These are phyloP conservation scores for Paramisgurnus dabryanus DNA, from an alignment of 2,113 vertebrate species.

Conservation along the genomic window DNA sequence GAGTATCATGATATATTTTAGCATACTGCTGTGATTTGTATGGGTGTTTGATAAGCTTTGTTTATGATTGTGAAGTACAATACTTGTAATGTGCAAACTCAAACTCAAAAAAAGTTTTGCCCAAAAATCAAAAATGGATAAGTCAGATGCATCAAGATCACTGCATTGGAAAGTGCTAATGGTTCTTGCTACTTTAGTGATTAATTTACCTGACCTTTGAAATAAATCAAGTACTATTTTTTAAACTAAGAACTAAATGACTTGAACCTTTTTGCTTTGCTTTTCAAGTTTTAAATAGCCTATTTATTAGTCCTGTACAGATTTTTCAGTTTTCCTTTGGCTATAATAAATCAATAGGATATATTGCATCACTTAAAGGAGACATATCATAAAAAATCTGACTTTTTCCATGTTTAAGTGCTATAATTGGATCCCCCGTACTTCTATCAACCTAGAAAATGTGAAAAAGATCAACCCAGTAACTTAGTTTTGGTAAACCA, in stretches of 20 bases:
- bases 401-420: too few species aligned
- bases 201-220: neutral
- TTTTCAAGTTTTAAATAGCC: neutral
- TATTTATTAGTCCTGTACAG: neutral
- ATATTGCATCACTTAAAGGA: neutral
- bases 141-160: neutral
- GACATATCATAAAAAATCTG: too few species aligned
- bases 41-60: constrained; percentile 22
- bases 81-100: neutral
- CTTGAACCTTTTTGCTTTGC: neutral
- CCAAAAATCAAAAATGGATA: neutral
- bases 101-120: neutral
- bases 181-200: neutral
- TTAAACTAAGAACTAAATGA: too few species aligned
- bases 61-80: neutral
- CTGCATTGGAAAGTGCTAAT: too few species aligned
- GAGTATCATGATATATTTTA: neutral
- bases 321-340: constrained; percentile 2
- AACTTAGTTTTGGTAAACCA: too few species aligned
- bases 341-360: constrained; percentile 7
- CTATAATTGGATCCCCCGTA: neutral
- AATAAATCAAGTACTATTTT: neutral
- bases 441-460: neutral
- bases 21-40: neutral
- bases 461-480: too few species aligned